Evolutionary conservation across 2,113 vertebrate genomes (phyloP).

Genomic region (Nymphicus hollandicus): DNA sequence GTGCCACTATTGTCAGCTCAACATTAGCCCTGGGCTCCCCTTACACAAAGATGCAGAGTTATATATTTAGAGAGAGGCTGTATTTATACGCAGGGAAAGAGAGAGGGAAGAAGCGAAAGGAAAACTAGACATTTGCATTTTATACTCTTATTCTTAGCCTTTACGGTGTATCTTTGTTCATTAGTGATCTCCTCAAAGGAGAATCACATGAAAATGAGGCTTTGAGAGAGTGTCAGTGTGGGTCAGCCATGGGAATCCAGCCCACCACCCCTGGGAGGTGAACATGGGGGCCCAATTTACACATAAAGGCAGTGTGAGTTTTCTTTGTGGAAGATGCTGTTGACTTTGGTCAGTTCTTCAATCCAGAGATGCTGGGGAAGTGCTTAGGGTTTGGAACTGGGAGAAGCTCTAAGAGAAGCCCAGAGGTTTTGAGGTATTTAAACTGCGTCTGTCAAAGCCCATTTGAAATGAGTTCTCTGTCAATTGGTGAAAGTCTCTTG

Average conservation of each 20-base stretch:
- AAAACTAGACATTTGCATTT: background rate
- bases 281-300: background rate
- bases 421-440: background rate
- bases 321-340: background rate
- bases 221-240: background rate
- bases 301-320: background rate
- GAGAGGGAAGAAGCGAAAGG: background rate
- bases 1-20: constrained; percentile 79
- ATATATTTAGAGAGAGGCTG: constrained; percentile 37
- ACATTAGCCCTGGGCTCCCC: constrained; percentile 82
- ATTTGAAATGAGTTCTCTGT: background rate
- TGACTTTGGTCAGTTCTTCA: background rate
- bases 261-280: background rate
- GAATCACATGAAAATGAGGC: background rate
- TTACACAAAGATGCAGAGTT: constrained; percentile 52
- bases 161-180: background rate
- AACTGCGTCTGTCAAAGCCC: background rate
- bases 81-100: constrained; percentile 35
- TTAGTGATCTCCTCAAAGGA: background rate
- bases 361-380: background rate
- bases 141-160: background rate
- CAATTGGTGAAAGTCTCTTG: background rate
- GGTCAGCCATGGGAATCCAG: background rate
- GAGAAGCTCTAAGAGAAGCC: background rate
- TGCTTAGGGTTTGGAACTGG: background rate